Percentiles rank a stretch among this genome's conserved stretches.
Conservation (phyloP, 2,113 vertebrate genomes). For the Dicentrarchus labrax region DNA sequence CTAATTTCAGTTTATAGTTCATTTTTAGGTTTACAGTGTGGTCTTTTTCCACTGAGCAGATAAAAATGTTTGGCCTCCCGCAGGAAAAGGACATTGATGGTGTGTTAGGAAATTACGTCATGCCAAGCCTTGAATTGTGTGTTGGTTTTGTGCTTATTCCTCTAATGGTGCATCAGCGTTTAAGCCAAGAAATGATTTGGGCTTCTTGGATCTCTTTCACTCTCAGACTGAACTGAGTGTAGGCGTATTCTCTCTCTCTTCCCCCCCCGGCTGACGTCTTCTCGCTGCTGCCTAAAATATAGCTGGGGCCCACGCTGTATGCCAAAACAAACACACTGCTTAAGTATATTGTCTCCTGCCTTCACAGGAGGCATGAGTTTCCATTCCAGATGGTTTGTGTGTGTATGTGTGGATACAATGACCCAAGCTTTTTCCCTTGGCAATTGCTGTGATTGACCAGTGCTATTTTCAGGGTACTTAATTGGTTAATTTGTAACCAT, state of each 20-base stretch:
- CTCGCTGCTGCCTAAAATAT: slow-evolving; percentile 67
- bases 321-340: slow-evolving; percentile 65
- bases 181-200: slow-evolving; percentile 22
- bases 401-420: slow-evolving; percentile 2
- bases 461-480: slow-evolving; percentile 50
- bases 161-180: slow-evolving; percentile 14
- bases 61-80: neutral
- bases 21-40: neutral
- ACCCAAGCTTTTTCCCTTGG: slow-evolving; percentile 22
- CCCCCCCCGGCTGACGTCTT: slow-evolving; percentile 43
- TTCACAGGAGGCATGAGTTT: slow-evolving; percentile 59
- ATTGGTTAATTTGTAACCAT: slow-evolving; percentile 70
- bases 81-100: neutral
- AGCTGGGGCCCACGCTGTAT: slow-evolving; percentile 53
- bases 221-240: slow-evolving; percentile 14
- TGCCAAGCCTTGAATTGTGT: neutral
- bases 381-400: slow-evolving; percentile 48
- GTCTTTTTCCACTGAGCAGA: neutral
- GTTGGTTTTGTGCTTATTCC: slow-evolving; percentile 3
- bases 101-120: neutral
- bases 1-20: neutral
- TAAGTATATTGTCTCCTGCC: slow-evolving; percentile 57
- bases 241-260: slow-evolving; percentile 29
- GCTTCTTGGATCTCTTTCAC: slow-evolving; percentile 37
- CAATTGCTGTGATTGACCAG: slow-evolving; percentile 32